Conservation (phyloP, 2,888 invertebrate species). For the Eupeodes luniger region DNA sequence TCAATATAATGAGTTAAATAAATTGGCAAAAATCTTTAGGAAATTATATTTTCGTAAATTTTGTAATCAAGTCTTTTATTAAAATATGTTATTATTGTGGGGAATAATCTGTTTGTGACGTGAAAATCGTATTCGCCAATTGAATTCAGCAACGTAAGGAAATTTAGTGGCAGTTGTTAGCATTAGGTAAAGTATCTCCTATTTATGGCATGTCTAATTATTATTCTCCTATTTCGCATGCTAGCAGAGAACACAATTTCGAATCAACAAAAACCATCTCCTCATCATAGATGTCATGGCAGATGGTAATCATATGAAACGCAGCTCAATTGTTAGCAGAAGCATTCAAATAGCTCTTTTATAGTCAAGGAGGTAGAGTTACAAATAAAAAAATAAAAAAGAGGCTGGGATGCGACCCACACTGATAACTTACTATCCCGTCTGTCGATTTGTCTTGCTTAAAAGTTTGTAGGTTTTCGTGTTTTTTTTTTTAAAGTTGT, state of each 20-base stretch:
- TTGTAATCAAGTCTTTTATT: not conserved
- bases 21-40: too few species aligned
- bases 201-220: conserved; percentile 43
- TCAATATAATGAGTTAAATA: too few species aligned
- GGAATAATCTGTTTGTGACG: conserved; percentile 41
- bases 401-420: too few species aligned
- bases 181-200: not conserved
- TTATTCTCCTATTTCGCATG: not conserved
- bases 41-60: too few species aligned
- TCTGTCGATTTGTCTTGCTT: too few species aligned
- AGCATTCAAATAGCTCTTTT: conserved; percentile 4
- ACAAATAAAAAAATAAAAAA: not conserved
- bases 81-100: not conserved
- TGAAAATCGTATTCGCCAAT: conserved; percentile 13
- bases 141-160: not conserved
- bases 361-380: not conserved
- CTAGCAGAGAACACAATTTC: not conserved
- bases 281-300: conserved; percentile 31
- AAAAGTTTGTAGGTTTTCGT: too few species aligned
- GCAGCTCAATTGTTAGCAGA: not conserved
- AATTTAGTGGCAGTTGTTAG: not conserved
- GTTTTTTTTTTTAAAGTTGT: too few species aligned
- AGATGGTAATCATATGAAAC: conserved; percentile 27
- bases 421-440: too few species aligned
- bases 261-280: conserved; percentile 20